Percentiles rank a stretch among this genome's conserved stretches.
Evolutionary conservation across 2,113 vertebrate species (phyloP).

Genomic region (Speoplatyrhinus poulsoni): DNA sequence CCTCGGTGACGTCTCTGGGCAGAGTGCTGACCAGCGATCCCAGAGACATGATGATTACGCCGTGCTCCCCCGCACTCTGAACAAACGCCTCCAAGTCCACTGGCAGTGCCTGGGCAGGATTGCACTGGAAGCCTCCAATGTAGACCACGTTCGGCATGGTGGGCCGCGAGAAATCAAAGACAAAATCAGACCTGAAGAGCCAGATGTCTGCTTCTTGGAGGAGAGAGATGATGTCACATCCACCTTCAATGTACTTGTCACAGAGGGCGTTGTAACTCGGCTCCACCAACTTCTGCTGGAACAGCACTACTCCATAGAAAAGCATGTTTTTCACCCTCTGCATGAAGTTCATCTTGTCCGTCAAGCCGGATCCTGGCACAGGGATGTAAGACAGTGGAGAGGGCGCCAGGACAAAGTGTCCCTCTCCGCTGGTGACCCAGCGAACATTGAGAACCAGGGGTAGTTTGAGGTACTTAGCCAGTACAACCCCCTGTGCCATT

Average conservation of each 20-base stretch:
- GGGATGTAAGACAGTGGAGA: slow-evolving; percentile 69
- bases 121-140: slow-evolving; percentile 59
- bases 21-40: slow-evolving; percentile 60
- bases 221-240: slow-evolving; percentile 58
- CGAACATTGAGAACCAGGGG: slow-evolving; percentile 61
- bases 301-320: too few species aligned
- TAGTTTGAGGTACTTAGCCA: too few species aligned
- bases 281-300: slow-evolving; percentile 30
- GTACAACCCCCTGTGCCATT: slow-evolving; percentile 27
- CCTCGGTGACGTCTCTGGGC: slow-evolving; percentile 49
- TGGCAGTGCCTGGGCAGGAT: slow-evolving; percentile 60
- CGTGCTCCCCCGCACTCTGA: slow-evolving; percentile 34
- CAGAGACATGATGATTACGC: slow-evolving; percentile 68
- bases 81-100: slow-evolving; percentile 63
- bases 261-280: slow-evolving; percentile 65
- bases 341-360: too few species aligned
- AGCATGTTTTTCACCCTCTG: too few species aligned
- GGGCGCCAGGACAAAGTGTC: slow-evolving; percentile 69
- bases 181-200: too few species aligned
- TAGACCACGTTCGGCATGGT: too few species aligned
- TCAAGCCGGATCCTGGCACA: too few species aligned
- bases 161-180: too few species aligned
- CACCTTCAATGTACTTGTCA: slow-evolving; percentile 61
- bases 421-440: slow-evolving; percentile 71
- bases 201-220: slow-evolving; percentile 51